Base-by-base conservation (phyloP, 2,113 vertebrate species). In the Hemibagrus wyckioides region DNA sequence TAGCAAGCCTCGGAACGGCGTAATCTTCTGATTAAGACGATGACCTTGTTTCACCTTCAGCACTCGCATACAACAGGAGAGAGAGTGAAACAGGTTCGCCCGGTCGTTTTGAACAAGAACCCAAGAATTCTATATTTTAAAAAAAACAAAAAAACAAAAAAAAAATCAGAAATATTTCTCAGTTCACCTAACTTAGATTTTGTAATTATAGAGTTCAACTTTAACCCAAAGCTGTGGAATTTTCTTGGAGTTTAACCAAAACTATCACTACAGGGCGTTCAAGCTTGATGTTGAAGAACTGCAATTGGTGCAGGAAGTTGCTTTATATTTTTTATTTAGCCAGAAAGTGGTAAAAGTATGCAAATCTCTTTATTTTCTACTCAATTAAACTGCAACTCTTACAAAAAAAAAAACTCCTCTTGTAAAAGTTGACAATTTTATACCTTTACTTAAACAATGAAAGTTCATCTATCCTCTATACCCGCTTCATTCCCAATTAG, bases 11-110 rank as follows among this genome's bases (percentile, higher is more conserved):
- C 80, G 92, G 92, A 92, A 94, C 88, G 75, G 85, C 88, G 88
- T 86, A 85, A 89, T 90, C 88, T 86, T 90, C 91, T 94, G 94
- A 94, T 94, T 95, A 93, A 93, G 92, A 89, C 65, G 81, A 93
- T 93, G 90, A 94, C 90, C 94, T 95, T 90, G 91, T 91, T 91
- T 88, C 88, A 80, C 92, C 90, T 91, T 94, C 90, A 92, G 85
- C 50, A 85, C 89, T 91, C 89, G 92, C 94, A 85, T 88, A 89
- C 86, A 90, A 94, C 92, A 85, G 79, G 69, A 88, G 1, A 88
- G 1, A 59, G 80, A 44, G 44, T 57, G 41, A 28, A 54, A 6
- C n/a, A 39, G 15, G 80, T 56, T 56, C 71, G 36, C 25, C 50
- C 57, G 50, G 30, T 56, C 9, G 6, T 69, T 82, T 82, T 48